These are phyloP conservation scores for Glyptemys insculpta DNA, from an alignment of 2,797 vertebrate genomes.

Conservation along the genomic window DNA sequence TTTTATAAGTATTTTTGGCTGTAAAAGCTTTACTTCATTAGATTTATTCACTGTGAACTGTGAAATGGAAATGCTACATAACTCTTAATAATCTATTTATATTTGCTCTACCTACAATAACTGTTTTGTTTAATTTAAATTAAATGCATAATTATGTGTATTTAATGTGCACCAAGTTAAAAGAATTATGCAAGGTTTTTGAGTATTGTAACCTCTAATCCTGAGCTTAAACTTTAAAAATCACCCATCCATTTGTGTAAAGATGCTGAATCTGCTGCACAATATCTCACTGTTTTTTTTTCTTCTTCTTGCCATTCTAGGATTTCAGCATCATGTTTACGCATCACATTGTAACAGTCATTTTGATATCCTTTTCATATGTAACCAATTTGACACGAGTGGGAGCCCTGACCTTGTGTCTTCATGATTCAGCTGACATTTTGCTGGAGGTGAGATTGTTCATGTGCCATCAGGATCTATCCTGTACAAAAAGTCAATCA, in stretches of 20 bases:
- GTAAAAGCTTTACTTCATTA: not conserved
- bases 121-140: conserved; percentile 26
- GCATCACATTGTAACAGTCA: conserved; percentile 92
- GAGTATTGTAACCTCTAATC: not conserved
- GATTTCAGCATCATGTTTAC: conserved; percentile 96
- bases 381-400: conserved; percentile 96
- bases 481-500: not conserved
- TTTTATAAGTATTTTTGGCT: conserved; percentile 18
- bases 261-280: conserved; percentile 15
- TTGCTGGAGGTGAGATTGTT: conserved; percentile 92
- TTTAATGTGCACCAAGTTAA: not conserved
- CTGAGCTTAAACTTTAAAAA: conserved; percentile 13
- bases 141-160: not conserved
- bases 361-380: conserved; percentile 93
- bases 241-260: not conserved
- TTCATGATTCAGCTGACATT: conserved; percentile 92
- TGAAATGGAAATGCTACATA: not conserved
- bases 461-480: not conserved
- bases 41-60: not conserved
- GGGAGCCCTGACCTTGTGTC: conserved; percentile 93
- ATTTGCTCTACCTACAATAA: not conserved
- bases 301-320: conserved; percentile 79
- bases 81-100: not conserved
- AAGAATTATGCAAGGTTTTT: not conserved
- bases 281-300: conserved; percentile 35